Percentiles rank a stretch among this genome's conserved stretches.
Conservation (phyloP, 2,888 invertebrate genomes). For the Phalangium opilio region DNA sequence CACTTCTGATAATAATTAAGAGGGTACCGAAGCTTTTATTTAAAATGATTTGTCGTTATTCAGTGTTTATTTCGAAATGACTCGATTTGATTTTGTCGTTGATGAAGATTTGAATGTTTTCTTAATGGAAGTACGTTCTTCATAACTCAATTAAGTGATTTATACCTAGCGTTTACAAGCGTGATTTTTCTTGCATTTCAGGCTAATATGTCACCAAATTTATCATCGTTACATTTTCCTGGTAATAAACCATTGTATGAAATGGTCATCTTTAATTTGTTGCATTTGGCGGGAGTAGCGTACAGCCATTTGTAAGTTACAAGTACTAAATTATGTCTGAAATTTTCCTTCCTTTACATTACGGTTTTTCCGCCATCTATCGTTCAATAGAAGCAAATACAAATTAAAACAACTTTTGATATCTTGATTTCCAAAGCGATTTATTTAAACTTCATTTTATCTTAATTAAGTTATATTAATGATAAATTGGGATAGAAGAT, state of each 20-base stretch:
- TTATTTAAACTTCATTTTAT: no score
- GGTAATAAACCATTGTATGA: slow-evolving; percentile 72
- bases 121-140: slow-evolving; percentile 53
- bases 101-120: slow-evolving; percentile 72
- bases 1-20: no score
- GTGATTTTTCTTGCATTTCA: slow-evolving; percentile 23
- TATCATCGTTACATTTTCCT: slow-evolving; percentile 83
- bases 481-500: no score
- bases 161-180: not conserved
- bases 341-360: no score
- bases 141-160: no score
- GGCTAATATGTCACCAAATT: slow-evolving; percentile 96
- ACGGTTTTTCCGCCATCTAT: no score
- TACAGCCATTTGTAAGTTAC: not conserved
- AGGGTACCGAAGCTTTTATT: no score
- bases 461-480: no score
- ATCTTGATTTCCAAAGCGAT: no score
- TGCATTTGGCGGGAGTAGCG: slow-evolving; percentile 58
- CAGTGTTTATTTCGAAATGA: slow-evolving; percentile 71
- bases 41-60: not conserved
- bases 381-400: no score
- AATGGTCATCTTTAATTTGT: slow-evolving; percentile 70
- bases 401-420: no score
- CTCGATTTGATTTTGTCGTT: slow-evolving; percentile 82
- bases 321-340: no score